A percentile compares a stretch with the other conserved stretches of the same genome.
These are phyloP conservation scores for Melanostigma gelatinosum DNA, from an alignment of 2,113 vertebrate genomes.

Conservation along the genomic window DNA sequence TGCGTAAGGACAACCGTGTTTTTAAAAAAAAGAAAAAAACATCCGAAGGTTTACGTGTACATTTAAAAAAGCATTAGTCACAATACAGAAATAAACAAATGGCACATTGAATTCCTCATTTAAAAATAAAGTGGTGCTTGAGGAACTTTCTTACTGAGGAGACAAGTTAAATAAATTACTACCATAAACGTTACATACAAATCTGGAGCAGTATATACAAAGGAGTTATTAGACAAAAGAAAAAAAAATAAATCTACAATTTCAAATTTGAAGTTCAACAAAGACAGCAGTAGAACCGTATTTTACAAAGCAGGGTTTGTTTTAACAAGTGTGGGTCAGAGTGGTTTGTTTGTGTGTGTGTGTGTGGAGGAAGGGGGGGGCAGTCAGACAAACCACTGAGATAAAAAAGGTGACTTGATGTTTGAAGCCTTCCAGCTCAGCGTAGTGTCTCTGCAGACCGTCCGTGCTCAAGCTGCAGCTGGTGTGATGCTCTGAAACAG, in stretches of 20 bases:
- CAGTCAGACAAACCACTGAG: slow-evolving; percentile 11
- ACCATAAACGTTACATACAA: slow-evolving; percentile 86
- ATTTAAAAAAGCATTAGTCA: slow-evolving; percentile 79
- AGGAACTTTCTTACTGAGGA: slow-evolving; percentile 79
- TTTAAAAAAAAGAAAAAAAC: slow-evolving; percentile 51
- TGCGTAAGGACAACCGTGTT: slow-evolving; percentile 58
- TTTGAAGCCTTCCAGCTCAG: slow-evolving; percentile 59
- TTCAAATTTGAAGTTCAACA: slow-evolving; percentile 74
- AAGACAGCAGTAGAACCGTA: slow-evolving; percentile 78
- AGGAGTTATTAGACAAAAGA: slow-evolving; percentile 80
- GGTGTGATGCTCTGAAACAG: background rate
- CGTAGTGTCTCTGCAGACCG: slow-evolving; percentile 40
- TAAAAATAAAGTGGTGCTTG: slow-evolving; percentile 81
- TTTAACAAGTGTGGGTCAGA: slow-evolving; percentile 41
- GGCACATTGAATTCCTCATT: slow-evolving; percentile 85
- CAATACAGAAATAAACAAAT: slow-evolving; percentile 85
- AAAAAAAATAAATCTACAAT: slow-evolving; percentile 80
- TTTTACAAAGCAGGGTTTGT: slow-evolving; percentile 73
- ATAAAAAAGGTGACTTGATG: slow-evolving; percentile 34
- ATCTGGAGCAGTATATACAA: slow-evolving; percentile 87
- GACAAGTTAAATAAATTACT: slow-evolving; percentile 89
- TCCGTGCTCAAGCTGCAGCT: slow-evolving; percentile 56
- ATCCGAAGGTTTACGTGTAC: slow-evolving; percentile 71
- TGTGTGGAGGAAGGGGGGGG: background rate
- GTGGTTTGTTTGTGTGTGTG: slow-evolving; percentile 42